Evolutionary conservation across 2,888 invertebrate species (phyloP), one percentile per base, ranked within the genome.

Genomic region (Cordilura impudica): DNA sequence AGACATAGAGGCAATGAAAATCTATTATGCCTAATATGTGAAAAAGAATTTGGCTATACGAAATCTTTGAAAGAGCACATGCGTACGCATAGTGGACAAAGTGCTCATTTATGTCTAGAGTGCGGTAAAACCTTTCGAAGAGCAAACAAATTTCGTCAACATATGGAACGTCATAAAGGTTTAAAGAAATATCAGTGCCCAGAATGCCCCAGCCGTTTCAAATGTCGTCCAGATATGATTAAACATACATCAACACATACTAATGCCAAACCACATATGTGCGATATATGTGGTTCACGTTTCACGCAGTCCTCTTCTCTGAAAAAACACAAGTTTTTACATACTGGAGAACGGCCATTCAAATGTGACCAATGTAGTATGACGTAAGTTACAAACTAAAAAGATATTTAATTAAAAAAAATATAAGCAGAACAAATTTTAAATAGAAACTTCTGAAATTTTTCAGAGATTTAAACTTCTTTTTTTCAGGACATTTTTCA

Each of bases 271-370:
- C 93, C 93, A 0, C 92, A 92, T 86, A 91, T 91, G 72, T 94
- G 94, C 80, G 92, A 92, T 16, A 91, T 91, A 70, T 94, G 94
- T 82, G 91, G 92, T 10, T 92, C 93, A 79, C 83, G 91, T n/a
- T 92, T 92, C 83, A 92, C 92, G 0, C 92, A 92, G 71, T 89
- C 90, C 0, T 91, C 90, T 81, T 91, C 92, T 0, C 86, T 94
- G 21, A 93, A 92, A 83, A 91, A 94, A 53, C 94, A 94, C 84
- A 91, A 92, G 83, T 87, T 93, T 53, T 93, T 93, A n/a, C 94
- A 94, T 82, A 91, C 92, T 0, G 93, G 93, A 0, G 90, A 93
- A 51, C 56, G 77, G 47, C 83, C 65, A 0, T 82, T 83, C 31
- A 83, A 81, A 45, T 87, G 87, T 29, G 81, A 78, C 0, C 76